Percentiles rank a stretch among this genome's conserved stretches.
Conservation (phyloP, 2,888 invertebrate genomes). For the Ferdinandea cuprea region DNA sequence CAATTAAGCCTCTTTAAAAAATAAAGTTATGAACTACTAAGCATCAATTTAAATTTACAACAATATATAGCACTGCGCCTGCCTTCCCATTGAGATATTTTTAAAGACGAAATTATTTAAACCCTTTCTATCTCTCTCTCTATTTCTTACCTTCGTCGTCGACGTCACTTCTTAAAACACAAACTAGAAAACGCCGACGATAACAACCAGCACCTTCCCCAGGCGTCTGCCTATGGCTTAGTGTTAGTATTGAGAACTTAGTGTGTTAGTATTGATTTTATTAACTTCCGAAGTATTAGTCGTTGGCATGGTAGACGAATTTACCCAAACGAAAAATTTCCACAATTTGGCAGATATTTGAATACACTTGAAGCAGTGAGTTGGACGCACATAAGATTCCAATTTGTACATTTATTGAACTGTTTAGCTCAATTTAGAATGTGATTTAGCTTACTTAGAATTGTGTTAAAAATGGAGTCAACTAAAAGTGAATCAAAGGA, state of each 20-base stretch:
- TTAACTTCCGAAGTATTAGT: conserved; percentile 40
- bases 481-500: conserved; percentile 16
- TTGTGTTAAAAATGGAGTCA: conserved; percentile 42
- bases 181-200: not conserved
- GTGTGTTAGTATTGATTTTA: conserved; percentile 68
- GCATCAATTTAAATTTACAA: no score
- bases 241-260: no score
- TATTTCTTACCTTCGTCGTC: not conserved
- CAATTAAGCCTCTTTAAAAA: no score
- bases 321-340: conserved; percentile 79
- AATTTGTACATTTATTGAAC: not conserved
- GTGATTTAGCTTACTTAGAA: not conserved
- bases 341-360: conserved; percentile 34
- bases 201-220: not conserved
- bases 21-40: no score
- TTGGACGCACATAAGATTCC: conserved; percentile 24
- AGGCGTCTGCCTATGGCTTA: not conserved
- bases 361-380: conserved; percentile 26
- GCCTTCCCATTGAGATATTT: no score
- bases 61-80: no score
- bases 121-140: not conserved
- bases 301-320: conserved; percentile 81
- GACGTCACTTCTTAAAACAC: not conserved
- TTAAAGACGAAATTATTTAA: no score
- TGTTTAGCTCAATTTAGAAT: conserved; percentile 5